phyloP scores from a whole-genome alignment of 2,888 invertebrate genomes.

The Drosophila crucigera region DNA sequence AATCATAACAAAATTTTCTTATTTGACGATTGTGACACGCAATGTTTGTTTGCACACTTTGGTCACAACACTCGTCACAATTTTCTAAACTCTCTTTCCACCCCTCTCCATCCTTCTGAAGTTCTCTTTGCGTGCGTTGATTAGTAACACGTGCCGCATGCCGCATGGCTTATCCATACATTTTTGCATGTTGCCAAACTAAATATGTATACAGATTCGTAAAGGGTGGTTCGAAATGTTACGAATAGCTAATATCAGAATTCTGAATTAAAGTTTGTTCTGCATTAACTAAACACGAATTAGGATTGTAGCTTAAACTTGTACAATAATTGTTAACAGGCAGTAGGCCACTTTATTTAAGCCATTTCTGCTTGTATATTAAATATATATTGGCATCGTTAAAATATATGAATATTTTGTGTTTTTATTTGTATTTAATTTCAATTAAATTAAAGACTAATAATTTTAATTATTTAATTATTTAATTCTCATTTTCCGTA shows the following conservation, averaged over 20 bases:
- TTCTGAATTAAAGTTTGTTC: no score
- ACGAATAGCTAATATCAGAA: no score
- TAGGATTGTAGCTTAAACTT: background rate
- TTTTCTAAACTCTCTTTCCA: background rate
- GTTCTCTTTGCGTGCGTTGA: slow-evolving; percentile 41
- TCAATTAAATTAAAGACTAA: background rate
- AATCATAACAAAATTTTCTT: slow-evolving; percentile 62
- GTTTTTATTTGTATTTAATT: no score
- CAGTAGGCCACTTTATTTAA: background rate
- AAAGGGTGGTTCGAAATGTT: slow-evolving; percentile 28
- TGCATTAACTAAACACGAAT: background rate
- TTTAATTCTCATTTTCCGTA: background rate
- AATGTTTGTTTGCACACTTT: slow-evolving; percentile 47
- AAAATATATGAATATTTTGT: no score
- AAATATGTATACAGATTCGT: slow-evolving; percentile 36
- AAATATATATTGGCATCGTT: no score
- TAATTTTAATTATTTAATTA: background rate
- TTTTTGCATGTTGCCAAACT: slow-evolving; percentile 52
- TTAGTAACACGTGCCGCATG: slow-evolving; percentile 67
- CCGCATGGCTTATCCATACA: slow-evolving; percentile 55
- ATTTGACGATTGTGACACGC: slow-evolving; percentile 34
- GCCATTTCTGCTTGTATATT: background rate
- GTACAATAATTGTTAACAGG: background rate
- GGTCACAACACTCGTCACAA: slow-evolving; percentile 39
- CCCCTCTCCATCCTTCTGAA: background rate